phyloP scores from a whole-genome alignment of 2,888 invertebrate species.

The Troglohyphantes excavatus region DNA sequence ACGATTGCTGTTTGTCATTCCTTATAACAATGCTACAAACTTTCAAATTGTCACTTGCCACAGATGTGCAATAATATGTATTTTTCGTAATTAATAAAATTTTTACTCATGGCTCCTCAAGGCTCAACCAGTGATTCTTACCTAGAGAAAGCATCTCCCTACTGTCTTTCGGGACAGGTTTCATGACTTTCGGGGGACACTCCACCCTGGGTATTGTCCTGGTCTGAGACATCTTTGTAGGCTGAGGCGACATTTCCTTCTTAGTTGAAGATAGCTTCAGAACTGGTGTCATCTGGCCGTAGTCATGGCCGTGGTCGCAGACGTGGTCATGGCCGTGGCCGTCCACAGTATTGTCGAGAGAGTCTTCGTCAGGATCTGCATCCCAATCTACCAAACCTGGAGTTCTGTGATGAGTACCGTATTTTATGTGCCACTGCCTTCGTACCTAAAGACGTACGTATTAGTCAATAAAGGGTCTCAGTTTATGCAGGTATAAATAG shows the following conservation, averaged over 20 bases:
- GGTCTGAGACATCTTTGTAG: background rate
- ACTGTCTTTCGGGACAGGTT: background rate
- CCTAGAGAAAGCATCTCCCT: background rate
- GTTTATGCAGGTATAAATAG: too few species aligned
- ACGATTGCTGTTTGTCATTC: too few species aligned
- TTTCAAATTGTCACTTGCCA: too few species aligned
- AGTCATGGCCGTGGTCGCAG: constrained; percentile 10
- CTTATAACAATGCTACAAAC: too few species aligned
- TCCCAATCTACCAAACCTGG: constrained; percentile 27
- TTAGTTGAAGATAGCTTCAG: too few species aligned
- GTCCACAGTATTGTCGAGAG: background rate
- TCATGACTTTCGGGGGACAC: constrained; percentile 53
- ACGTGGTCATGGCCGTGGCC: background rate
- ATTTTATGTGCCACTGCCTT: constrained; percentile 36
- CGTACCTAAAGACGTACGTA: constrained; percentile 46
- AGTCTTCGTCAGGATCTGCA: constrained; percentile 32
- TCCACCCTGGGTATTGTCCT: constrained; percentile 40
- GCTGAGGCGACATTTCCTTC: background rate
- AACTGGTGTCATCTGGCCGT: constrained; percentile 14
- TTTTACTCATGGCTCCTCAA: too few species aligned
- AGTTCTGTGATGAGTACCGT: background rate
- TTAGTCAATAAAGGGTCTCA: too few species aligned
- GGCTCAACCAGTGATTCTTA: too few species aligned
- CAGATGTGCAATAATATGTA: too few species aligned
- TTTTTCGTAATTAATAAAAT: too few species aligned